Conservation (phyloP, 1,140 invertebrate species). For the Pseudomyrmex cubaensis region DNA sequence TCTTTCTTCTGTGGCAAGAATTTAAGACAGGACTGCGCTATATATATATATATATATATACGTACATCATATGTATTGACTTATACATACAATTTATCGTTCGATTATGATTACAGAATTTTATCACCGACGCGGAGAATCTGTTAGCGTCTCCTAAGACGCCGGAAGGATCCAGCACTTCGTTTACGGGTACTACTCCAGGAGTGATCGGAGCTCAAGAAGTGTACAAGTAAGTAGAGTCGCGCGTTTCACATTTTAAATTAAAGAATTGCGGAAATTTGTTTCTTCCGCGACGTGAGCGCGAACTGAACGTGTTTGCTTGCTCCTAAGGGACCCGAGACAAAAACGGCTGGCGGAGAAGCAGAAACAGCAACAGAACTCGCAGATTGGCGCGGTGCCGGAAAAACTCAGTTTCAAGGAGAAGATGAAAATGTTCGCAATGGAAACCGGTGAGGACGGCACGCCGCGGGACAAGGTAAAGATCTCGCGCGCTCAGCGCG, state of each 20-base stretch:
- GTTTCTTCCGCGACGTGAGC: neutral
- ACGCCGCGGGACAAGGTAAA: constrained; percentile 97
- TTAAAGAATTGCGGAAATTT: neutral
- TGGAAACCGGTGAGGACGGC: constrained; percentile 94
- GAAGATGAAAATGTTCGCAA: constrained; percentile 99
- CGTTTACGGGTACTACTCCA: constrained; percentile 89
- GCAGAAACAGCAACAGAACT: constrained; percentile 88
- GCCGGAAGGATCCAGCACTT: constrained; percentile 86
- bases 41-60: no score
- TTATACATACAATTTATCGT: neutral
- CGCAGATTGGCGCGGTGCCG: constrained; percentile 89
- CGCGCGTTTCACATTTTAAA: constrained; percentile 7
- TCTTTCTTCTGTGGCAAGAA: neutral
- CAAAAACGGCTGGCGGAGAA: constrained; percentile 91
- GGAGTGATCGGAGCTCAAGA: constrained; percentile 98
- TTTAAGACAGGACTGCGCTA: constrained; percentile 2
- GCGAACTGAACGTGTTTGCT: neutral
- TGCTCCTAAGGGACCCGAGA: constrained; percentile 89
- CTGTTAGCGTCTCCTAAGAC: constrained; percentile 90
- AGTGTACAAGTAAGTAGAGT: constrained; percentile 91
- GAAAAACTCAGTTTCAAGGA: constrained; percentile 97
- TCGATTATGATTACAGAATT: constrained; percentile 87
- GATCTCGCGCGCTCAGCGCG: constrained; percentile 95
- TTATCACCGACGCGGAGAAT: constrained; percentile 92
- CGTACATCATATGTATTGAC: neutral